These are phyloP conservation scores for Fregetta grallaria DNA, from an alignment of 2,113 vertebrate genomes.

Conservation along the genomic window DNA sequence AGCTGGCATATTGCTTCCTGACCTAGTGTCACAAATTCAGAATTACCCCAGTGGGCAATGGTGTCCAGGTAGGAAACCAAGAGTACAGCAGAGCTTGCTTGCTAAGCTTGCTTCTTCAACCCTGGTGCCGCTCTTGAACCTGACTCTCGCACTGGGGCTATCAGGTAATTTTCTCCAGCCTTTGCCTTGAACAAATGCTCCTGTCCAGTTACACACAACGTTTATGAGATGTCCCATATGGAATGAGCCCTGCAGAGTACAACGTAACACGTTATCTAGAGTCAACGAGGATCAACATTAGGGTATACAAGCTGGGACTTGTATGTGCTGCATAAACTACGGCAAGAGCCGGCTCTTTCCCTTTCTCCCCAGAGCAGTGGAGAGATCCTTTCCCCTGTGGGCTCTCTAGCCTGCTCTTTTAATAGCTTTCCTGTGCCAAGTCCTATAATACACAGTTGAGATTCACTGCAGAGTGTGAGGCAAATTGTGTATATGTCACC, in stretches of 20 bases:
- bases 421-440: neutral
- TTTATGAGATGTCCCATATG: neutral
- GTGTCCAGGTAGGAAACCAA: neutral
- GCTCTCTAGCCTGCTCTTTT: neutral
- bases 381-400: neutral
- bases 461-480: neutral
- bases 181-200: neutral
- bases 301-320: neutral
- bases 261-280: rapidly evolving
- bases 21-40: neutral
- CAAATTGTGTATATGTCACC: neutral
- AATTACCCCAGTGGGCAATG: neutral
- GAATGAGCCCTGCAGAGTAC: neutral
- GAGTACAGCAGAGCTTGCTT: neutral
- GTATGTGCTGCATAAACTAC: rapidly evolving
- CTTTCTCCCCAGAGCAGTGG: neutral
- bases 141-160: rapidly evolving
- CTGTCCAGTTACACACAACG: neutral
- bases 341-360: neutral
- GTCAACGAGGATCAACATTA: neutral
- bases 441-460: neutral
- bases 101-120: neutral
- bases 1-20: neutral
- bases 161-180: neutral
- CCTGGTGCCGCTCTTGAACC: neutral